Percentiles rank a stretch among this genome's conserved stretches.
Conservation (phyloP, 2,797 vertebrate genomes). For the Steatocranus sp. region DNA sequence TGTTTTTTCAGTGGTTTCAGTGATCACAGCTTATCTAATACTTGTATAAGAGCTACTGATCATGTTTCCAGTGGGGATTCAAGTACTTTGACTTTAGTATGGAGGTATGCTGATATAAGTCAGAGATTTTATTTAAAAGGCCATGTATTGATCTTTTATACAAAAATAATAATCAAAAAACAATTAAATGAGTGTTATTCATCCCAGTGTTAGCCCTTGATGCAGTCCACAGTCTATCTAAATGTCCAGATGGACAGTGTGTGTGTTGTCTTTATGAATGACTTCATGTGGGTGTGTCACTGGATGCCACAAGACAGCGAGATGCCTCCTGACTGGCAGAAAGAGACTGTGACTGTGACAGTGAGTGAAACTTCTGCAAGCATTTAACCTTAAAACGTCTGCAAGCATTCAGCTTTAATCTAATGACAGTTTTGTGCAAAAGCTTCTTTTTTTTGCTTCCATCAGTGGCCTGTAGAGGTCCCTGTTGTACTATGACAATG, state of each 20-base stretch:
- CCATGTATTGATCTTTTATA: slow-evolving; percentile 21
- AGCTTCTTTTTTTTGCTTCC: background rate
- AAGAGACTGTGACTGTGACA: slow-evolving; percentile 13
- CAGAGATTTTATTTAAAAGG: slow-evolving; percentile 9
- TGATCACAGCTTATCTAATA: background rate
- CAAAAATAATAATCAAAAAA: background rate
- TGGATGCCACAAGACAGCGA: background rate
- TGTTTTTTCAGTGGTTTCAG: background rate
- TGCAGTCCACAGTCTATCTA: background rate
- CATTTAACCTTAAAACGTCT: slow-evolving; percentile 10
- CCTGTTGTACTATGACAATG: slow-evolving; percentile 27
- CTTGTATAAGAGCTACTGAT: slow-evolving; percentile 3
- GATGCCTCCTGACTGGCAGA: slow-evolving; percentile 8
- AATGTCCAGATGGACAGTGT: background rate
- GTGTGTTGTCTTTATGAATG: background rate
- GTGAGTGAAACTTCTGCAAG: slow-evolving; percentile 24
- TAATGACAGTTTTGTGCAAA: background rate
- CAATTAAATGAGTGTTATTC: slow-evolving; percentile 1
- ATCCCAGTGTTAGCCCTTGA: background rate
- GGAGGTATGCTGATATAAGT: background rate
- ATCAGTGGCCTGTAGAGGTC: slow-evolving; percentile 51
- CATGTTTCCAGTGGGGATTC: background rate
- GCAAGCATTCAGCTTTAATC: slow-evolving; percentile 15
- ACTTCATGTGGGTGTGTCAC: background rate
- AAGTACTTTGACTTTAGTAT: slow-evolving; percentile 7